Evolutionary conservation across 2,888 invertebrate genomes (phyloP), one percentile per base, ranked within the genome.

Genomic region (Chymomyza caudatula): DNA sequence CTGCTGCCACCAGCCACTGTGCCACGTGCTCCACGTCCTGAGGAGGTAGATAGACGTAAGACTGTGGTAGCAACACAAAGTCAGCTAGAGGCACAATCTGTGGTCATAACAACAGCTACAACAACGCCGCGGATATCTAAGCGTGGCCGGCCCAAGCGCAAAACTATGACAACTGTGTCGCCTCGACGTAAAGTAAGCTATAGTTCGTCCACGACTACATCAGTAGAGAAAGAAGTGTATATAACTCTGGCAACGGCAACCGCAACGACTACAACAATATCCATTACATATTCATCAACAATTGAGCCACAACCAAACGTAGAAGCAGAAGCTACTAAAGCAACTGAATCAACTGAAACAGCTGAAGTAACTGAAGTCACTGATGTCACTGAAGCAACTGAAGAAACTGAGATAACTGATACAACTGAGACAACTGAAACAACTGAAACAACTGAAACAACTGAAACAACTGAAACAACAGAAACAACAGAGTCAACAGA

Each of bases 1-100:
- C 5, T 11, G 6, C 8, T 20, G 8, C 22, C 54, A 2, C 13
- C 53, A 0, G 19, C 56, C 4, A n/a, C 44, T 2, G 11, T 37
- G 6, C 23, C 58, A 13, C 25, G 29, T 37, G 29, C 2, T 1
- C 11, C 29, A 43, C 58, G 52, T 2, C 44, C 61, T 13, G 51
- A 22, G n/a, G n/a, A n/a, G n/a, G n/a, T n/a, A 15, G 54, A 71
- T 15, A 65, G 59, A 49, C 73, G 60, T 13, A 37, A 59, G 47
- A 62, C 63, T 20, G 42, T 60, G 56, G 54, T 53, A 13, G 52
- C 42, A 6, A n/a, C 54, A 25, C 54, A 54, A 19, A 43, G 37
- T 19, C 20, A 4, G 15, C 37, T 2, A 17, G n/a, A 15, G 43
- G 19, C 51, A 22, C 5, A 47, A 25, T 6, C 63, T 37, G n/a